A percentile compares a stretch with the other conserved stretches of the same genome.
Evolutionary conservation across 2,113 vertebrate genomes (phyloP).

Genomic region (Ciconia maguari): DNA sequence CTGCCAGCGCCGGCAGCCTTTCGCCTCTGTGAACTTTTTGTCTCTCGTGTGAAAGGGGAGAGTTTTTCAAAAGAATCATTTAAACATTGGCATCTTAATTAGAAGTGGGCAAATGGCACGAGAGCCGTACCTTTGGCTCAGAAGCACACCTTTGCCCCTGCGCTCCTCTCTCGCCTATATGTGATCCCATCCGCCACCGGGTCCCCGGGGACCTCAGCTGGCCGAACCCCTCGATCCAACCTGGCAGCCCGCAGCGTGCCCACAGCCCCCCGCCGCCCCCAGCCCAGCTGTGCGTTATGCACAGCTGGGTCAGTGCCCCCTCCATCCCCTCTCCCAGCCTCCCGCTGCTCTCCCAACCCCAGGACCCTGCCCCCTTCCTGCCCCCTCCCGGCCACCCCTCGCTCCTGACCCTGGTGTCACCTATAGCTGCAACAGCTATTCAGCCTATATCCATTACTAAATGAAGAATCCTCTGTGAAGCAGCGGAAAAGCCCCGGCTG

Average conservation of each 20-base stretch:
- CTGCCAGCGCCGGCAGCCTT: constrained; percentile 13
- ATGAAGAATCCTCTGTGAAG: constrained; percentile 38
- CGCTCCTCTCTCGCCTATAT: accelerated
- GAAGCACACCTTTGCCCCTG: neutral
- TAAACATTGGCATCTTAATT: constrained; percentile 27
- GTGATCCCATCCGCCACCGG: neutral
- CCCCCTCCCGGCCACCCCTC: neutral
- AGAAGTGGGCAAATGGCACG: neutral
- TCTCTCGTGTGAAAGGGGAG: constrained; percentile 22
- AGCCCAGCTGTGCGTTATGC: accelerated
- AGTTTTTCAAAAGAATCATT: neutral
- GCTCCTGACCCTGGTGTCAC: constrained; percentile 12
- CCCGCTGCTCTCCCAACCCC: neutral
- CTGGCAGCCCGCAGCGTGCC: neutral
- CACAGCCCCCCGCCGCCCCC: neutral
- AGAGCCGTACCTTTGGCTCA: neutral
- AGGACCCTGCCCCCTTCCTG: neutral
- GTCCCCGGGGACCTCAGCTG: neutral
- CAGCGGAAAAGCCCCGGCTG: constrained; percentile 11
- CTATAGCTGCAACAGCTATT: constrained; percentile 36
- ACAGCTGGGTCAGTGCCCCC: neutral
- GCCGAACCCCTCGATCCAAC: accelerated
- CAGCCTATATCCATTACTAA: constrained; percentile 30
- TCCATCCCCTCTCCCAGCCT: neutral
- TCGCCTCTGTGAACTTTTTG: constrained; percentile 56